A percentile compares a stretch with the other conserved stretches of the same genome.
These are phyloP conservation scores for Bolinopsis microptera DNA, from an alignment of 37 sponge, comb jelly and placozoan genomes.

Conservation along the genomic window DNA sequence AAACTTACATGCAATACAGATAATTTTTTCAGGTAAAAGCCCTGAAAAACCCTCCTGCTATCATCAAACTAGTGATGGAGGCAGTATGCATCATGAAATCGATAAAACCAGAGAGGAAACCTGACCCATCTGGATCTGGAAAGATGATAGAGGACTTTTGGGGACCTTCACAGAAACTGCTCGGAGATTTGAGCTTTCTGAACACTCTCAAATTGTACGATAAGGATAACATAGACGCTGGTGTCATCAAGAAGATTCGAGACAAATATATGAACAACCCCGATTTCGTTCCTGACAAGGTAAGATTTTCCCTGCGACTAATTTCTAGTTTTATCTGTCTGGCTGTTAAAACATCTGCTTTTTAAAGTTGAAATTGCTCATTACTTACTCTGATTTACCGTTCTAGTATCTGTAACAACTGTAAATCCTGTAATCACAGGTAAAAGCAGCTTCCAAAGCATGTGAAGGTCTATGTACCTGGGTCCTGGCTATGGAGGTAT, in stretches of 20 bases:
- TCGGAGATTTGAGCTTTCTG: constrained; percentile 96
- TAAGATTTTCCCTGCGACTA: neutral
- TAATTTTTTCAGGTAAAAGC: constrained; percentile 26
- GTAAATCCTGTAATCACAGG: no score
- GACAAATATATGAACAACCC: constrained; percentile 91
- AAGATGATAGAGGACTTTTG: constrained; percentile 98
- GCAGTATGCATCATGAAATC: constrained; percentile 95
- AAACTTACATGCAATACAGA: neutral
- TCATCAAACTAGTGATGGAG: constrained; percentile 97
- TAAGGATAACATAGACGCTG: constrained; percentile 92
- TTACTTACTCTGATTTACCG: no score
- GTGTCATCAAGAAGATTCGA: constrained; percentile 95
- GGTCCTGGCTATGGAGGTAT: constrained; percentile 66
- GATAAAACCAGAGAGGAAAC: constrained; percentile 92
- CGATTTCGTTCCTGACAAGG: constrained; percentile 87
- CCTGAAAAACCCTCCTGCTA: constrained; percentile 82
- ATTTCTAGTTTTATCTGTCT: no score
- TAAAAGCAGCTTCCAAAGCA: constrained; percentile 63
- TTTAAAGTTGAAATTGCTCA: no score
- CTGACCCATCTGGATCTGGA: constrained; percentile 90
- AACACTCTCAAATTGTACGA: constrained; percentile 91
- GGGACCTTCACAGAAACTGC: constrained; percentile 95
- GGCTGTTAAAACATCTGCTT: no score
- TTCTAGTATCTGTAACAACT: no score
- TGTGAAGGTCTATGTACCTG: constrained; percentile 65